Base-by-base conservation (phyloP, 2,113 vertebrate species). In the Pionites leucogaster region DNA sequence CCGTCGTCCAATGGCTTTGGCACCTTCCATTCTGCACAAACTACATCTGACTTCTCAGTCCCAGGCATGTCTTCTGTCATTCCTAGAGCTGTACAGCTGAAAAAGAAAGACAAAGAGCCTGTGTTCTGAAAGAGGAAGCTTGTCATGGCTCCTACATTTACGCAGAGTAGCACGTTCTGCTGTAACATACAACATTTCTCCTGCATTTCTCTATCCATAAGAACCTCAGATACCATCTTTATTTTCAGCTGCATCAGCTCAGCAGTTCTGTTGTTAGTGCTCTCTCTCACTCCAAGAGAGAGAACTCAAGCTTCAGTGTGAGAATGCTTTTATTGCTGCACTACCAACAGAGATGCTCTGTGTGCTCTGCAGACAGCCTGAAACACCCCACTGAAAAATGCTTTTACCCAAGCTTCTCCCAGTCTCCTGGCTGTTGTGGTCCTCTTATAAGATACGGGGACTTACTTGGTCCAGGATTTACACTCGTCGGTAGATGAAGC, bases 381-480 rank as follows among this genome's bases (percentile, higher is more conserved):
- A 63, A 72, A 72, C 46, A 82, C 27, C n/a, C 37, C 47, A 13
- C 11, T 42, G n/a, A 70, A 39, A 90, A 79, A 68, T 27, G 17
- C 33, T 27, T 59, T 72, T 4, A 0, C n/a, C 25, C 57, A 42
- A 39, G 35, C 33, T 52, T 86, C 44, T 86, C 59, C 20, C 27
- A 64, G 39, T 11, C n/a, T 57, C 53, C n/a, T 44, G 46, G 33
- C 41, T 69, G 11, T 12, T 4, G 0, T 15, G 24, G 24, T 53
- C 55, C 29, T 74, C 75, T 42, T 35, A 27, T 23, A 90, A 80
- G 23, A 31, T 8, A 53, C 39, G 53, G n/a, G 35, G 22, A 98
- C 99, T 99, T 98, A 99, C 99, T 98, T 98, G 44, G 98, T 99
- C 99, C 99, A 99, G 46, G 92, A 96, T 97, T 97, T 98, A 98